A percentile compares a stretch with the other conserved stretches of the same genome.
phyloP scores from a whole-genome alignment of 2,113 vertebrate genomes.

The Oceanodroma tethys region DNA sequence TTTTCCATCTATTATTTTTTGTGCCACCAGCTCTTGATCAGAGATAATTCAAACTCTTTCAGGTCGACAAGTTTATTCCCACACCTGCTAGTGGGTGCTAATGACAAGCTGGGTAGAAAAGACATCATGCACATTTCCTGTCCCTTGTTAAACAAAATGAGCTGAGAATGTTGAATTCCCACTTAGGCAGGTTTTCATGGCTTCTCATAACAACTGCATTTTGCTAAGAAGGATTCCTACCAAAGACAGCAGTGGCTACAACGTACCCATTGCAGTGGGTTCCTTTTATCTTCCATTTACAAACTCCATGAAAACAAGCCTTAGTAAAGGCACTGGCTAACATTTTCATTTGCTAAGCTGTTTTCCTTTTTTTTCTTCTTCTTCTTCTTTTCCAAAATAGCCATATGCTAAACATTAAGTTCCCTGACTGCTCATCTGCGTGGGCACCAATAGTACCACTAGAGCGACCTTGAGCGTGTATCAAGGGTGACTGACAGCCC shows the following conservation, averaged over 20 bases:
- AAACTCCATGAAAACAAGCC: background rate
- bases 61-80: background rate
- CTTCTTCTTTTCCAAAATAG: background rate
- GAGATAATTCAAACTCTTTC: background rate
- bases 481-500: background rate
- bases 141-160: background rate
- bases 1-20: background rate
- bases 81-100: background rate
- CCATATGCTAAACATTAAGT: background rate
- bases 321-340: background rate
- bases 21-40: background rate
- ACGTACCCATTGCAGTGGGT: background rate
- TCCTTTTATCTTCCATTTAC: background rate
- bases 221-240: background rate
- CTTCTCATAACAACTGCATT: background rate
- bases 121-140: background rate
- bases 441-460: background rate
- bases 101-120: background rate
- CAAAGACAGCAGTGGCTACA: background rate
- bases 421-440: background rate
- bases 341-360: background rate
- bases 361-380: background rate
- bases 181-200: background rate
- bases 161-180: background rate
- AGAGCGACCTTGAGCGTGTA: rapidly evolving